Conservation (phyloP, 2,888 invertebrate genomes). For the Hylaea fasciaria region DNA sequence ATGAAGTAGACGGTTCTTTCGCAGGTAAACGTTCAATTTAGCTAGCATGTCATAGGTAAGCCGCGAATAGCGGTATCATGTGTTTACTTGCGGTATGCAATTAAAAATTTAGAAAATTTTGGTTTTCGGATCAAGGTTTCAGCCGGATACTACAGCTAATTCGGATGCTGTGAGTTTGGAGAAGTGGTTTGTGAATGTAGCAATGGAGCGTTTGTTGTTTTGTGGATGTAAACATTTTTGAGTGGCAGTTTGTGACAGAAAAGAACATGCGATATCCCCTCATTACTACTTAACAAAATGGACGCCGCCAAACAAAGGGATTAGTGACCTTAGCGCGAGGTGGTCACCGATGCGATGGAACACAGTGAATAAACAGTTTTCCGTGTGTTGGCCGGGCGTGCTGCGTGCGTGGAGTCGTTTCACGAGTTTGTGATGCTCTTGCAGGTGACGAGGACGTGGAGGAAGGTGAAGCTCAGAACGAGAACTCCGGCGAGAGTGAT, state of each 20-base stretch:
- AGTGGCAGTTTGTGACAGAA: slow-evolving; percentile 85
- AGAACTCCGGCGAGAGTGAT: slow-evolving; percentile 91
- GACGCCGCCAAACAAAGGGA: slow-evolving; percentile 91
- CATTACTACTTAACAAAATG: slow-evolving; percentile 90
- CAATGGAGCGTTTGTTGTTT: slow-evolving; percentile 70
- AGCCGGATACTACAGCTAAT: slow-evolving; percentile 41
- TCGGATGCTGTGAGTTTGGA: slow-evolving; percentile 45
- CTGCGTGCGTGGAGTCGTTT: slow-evolving; percentile 65
- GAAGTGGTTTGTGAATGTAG: slow-evolving; percentile 48
- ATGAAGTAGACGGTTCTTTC: slow-evolving; percentile 93
- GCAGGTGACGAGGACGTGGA: slow-evolving; percentile 89
- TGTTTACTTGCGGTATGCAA: slow-evolving; percentile 85
- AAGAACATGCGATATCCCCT: slow-evolving; percentile 88
- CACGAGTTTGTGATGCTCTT: slow-evolving; percentile 76
- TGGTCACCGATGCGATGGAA: slow-evolving; percentile 64
- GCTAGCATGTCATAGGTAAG: slow-evolving; percentile 85
- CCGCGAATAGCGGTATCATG: slow-evolving; percentile 86
- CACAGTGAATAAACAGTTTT: slow-evolving; percentile 54
- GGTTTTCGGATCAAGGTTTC: slow-evolving; percentile 50
- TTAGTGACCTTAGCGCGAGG: slow-evolving; percentile 86
- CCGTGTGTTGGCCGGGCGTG: slow-evolving; percentile 58
- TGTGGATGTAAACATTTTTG: slow-evolving; percentile 82
- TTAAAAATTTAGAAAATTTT: slow-evolving; percentile 80
- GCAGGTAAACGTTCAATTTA: slow-evolving; percentile 89
- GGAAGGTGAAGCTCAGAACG: slow-evolving; percentile 87